Evolutionary conservation across 1,140 invertebrate species (phyloP).

Genomic region (Brachionus plicatilis): DNA sequence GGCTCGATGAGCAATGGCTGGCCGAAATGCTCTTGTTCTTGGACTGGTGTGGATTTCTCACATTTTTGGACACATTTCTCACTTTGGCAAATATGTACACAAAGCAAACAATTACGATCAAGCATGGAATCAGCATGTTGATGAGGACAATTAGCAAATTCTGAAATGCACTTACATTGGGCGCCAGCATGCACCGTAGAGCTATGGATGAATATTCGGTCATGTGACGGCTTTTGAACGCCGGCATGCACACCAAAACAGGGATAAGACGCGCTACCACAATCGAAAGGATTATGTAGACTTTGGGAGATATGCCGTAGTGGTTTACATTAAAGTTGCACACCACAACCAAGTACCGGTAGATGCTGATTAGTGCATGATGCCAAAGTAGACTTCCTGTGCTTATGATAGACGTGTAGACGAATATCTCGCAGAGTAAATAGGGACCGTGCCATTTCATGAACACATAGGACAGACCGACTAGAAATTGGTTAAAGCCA

Average conservation of each 20-base stretch:
- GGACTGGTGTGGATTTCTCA: constrained; percentile 42
- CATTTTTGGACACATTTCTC: constrained; percentile 42
- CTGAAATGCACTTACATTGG: constrained; percentile 47
- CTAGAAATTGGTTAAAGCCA: constrained; percentile 52
- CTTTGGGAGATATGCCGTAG: constrained; percentile 51
- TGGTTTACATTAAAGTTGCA: constrained; percentile 49
- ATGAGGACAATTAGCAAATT: constrained; percentile 51
- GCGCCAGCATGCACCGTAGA: constrained; percentile 51
- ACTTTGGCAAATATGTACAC: constrained; percentile 54
- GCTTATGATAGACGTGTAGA: constrained; percentile 17
- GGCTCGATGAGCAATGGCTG: neutral
- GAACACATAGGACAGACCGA: constrained; percentile 51
- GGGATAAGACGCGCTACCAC: constrained; percentile 50
- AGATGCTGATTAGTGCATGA: constrained; percentile 53
- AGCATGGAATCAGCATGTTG: constrained; percentile 51
- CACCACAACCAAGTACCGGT: constrained; percentile 53
- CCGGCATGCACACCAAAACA: constrained; percentile 48
- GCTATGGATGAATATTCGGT: constrained; percentile 51
- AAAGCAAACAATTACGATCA: constrained; percentile 53
- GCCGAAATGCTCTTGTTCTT: neutral
- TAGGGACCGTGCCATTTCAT: constrained; percentile 24
- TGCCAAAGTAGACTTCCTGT: constrained; percentile 53
- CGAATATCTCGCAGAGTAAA: constrained; percentile 32
- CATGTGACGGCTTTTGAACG: constrained; percentile 48
- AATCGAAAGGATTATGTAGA: constrained; percentile 51